These are phyloP conservation scores for Pangasius macronema DNA, from an alignment of 2,797 vertebrate genomes.

Conservation along the genomic window DNA sequence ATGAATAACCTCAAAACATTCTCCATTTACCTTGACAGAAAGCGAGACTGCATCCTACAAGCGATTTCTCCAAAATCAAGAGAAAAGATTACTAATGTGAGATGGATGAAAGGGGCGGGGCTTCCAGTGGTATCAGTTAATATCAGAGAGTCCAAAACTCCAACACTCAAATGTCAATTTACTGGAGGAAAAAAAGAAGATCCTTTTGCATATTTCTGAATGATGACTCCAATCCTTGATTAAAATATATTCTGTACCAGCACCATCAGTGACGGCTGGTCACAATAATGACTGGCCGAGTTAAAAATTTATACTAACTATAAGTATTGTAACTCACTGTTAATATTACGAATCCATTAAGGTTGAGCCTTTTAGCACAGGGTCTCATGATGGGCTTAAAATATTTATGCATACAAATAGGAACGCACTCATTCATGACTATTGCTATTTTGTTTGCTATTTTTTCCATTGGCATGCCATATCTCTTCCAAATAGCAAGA, in stretches of 20 bases:
- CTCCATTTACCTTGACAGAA: background rate
- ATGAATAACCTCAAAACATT: background rate
- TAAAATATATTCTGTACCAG: background rate
- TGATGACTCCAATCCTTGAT: background rate
- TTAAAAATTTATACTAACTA: background rate
- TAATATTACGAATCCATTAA: background rate
- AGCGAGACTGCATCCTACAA: background rate
- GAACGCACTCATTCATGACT: too few species aligned
- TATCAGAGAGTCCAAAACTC: background rate
- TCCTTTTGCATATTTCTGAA: background rate
- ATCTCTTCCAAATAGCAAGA: too few species aligned
- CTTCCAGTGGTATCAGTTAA: background rate
- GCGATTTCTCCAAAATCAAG: background rate
- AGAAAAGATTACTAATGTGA: background rate
- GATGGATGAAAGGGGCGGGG: background rate
- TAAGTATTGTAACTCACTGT: background rate
- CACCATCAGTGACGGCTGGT: background rate
- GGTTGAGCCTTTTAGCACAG: background rate
- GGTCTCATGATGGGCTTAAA: too few species aligned
- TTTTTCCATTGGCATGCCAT: too few species aligned
- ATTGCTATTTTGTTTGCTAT: too few species aligned
- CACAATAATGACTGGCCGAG: background rate
- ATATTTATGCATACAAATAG: too few species aligned
- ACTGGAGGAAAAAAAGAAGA: background rate
- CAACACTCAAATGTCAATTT: background rate